These are phyloP conservation scores for Drosophila helvetica DNA, from an alignment of 2,888 invertebrate genomes.

Conservation along the genomic window DNA sequence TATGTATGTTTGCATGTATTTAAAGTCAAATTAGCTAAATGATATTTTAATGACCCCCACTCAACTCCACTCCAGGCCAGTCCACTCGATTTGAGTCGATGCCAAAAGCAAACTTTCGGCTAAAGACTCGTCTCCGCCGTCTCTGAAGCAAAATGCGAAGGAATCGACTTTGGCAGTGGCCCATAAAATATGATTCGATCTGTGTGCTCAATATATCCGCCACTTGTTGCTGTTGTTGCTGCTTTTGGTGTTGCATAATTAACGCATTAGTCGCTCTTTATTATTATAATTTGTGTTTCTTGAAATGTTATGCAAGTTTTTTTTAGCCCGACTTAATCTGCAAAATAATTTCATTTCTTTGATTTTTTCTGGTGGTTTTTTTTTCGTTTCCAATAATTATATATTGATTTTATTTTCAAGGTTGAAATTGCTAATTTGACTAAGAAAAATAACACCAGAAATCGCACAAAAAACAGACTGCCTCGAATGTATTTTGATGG, in stretches of 20 bases:
- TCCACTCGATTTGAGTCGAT: constrained; percentile 39
- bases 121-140: constrained; percentile 3
- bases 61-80: constrained; percentile 25
- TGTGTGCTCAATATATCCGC: constrained; percentile 32
- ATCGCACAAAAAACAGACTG: constrained; percentile 9
- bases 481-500: constrained; percentile 31
- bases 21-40: constrained; percentile 42
- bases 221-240: constrained; percentile 45
- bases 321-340: constrained; percentile 9
- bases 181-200: constrained; percentile 58
- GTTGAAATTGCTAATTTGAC: constrained; percentile 64
- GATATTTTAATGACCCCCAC: constrained; percentile 46
- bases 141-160: constrained; percentile 7
- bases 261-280: constrained; percentile 68
- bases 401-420: constrained; percentile 59
- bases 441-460: constrained; percentile 19
- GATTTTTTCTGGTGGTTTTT: neutral
- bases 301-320: constrained; percentile 45
- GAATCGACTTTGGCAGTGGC: constrained; percentile 28
- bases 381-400: constrained; percentile 35
- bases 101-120: constrained; percentile 21
- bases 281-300: constrained; percentile 61
- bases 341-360: constrained; percentile 38
- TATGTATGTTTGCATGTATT: neutral
- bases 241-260: constrained; percentile 61